A percentile compares a stretch with the other conserved stretches of the same genome.
phyloP scores from a whole-genome alignment of 1,140 invertebrate genomes.

The Brachionus manjavacas region DNA sequence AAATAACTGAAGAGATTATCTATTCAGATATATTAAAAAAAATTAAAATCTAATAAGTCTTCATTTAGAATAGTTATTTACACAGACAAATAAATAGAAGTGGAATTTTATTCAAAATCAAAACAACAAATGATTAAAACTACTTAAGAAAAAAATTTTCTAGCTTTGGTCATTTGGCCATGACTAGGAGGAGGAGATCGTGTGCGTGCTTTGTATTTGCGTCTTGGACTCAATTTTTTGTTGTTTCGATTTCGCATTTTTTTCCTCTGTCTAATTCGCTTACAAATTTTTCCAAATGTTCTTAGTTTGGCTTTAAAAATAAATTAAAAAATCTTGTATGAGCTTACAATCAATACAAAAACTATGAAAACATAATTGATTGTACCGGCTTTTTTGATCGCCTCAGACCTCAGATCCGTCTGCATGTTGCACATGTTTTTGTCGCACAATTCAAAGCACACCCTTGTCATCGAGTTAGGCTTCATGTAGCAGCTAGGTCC shows the following conservation, averaged over 20 bases:
- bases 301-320: slow-evolving; percentile 14
- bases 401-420: slow-evolving; percentile 19
- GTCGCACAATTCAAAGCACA: slow-evolving; percentile 13
- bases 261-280: neutral
- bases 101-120: neutral
- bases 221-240: neutral
- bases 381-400: slow-evolving; percentile 32
- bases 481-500: neutral
- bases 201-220: neutral
- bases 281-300: neutral
- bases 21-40: neutral
- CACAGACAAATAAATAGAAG: neutral
- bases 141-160: neutral
- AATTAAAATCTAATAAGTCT: neutral
- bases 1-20: neutral
- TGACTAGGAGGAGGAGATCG: neutral
- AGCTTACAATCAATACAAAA: slow-evolving; percentile 34
- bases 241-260: neutral
- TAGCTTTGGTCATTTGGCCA: neutral
- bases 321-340: slow-evolving; percentile 33
- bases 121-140: neutral
- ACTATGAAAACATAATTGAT: slow-evolving; percentile 29
- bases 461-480: neutral
- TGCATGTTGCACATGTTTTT: slow-evolving; percentile 27
- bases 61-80: neutral